A percentile compares a stretch with the other conserved stretches of the same genome.
Conservation (phyloP, 2,888 invertebrate species). For the Melipona bicolor region DNA sequence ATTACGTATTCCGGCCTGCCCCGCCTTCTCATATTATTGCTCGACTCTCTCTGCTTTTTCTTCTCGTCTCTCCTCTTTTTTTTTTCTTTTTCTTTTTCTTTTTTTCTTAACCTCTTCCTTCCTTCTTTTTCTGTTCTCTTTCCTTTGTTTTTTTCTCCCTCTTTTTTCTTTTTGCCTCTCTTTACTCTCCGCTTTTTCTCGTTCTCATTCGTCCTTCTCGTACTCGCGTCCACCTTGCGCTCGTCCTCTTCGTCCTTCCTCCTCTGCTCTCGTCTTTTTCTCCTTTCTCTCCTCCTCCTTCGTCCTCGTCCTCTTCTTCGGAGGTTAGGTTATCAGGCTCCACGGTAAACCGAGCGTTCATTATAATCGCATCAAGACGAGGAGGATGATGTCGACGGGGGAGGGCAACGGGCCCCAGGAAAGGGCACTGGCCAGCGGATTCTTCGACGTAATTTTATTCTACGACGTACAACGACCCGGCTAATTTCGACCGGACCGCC, state of each 20-base stretch:
- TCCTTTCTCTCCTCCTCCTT: neutral
- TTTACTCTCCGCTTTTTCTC: neutral
- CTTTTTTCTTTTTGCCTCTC: neutral
- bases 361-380: conserved; percentile 82
- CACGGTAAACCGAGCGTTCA: conserved; percentile 80
- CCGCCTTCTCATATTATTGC: conserved; percentile 71
- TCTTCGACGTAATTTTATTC: conserved; percentile 80
- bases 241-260: conserved; percentile 13
- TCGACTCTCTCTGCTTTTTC: conserved; percentile 29
- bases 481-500: conserved; percentile 37
- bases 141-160: neutral
- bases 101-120: conserved; percentile 26
- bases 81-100: neutral
- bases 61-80: neutral
- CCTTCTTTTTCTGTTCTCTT: neutral
- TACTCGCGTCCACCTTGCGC: neutral
- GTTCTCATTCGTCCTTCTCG: neutral
- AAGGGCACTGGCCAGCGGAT: conserved; percentile 77
- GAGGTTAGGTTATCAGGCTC: conserved; percentile 73
- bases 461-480: conserved; percentile 66
- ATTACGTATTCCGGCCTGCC: conserved; percentile 68
- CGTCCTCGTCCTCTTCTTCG: conserved; percentile 26
- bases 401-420: conserved; percentile 51
- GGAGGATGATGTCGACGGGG: conserved; percentile 59
- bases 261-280: neutral